Evolutionary conservation across 2,888 invertebrate species (phyloP).

Genomic region (Epiblema foenella): DNA sequence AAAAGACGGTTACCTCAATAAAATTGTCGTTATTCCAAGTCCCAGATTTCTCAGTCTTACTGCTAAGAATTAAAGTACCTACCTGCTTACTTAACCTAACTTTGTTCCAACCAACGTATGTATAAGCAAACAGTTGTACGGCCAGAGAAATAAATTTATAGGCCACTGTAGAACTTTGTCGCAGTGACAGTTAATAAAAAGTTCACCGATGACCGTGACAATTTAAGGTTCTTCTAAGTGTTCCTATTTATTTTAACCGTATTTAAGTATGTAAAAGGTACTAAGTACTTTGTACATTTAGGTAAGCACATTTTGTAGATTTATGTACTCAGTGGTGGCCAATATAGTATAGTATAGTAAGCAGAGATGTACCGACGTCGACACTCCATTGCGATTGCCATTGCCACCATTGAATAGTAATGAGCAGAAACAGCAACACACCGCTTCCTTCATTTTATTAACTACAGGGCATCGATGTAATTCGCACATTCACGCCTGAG

Average conservation of each 20-base stretch:
- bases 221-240: not conserved
- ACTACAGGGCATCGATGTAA: constrained; percentile 46
- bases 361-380: constrained; percentile 50
- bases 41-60: not conserved
- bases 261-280: not conserved
- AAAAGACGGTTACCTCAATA: constrained; percentile 35
- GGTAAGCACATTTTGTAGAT: not conserved
- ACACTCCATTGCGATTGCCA: constrained; percentile 64
- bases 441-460: constrained; percentile 50
- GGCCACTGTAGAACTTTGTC: not conserved
- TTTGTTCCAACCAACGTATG: not conserved
- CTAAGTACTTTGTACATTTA: too few relatives aligned
- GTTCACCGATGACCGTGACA: not conserved
- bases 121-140: too few relatives aligned
- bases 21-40: constrained; percentile 17
- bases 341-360: constrained; percentile 6
- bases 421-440: constrained; percentile 57
- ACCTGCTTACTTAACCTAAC: not conserved
- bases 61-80: not conserved
- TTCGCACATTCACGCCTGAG: constrained; percentile 53
- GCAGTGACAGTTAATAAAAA: not conserved
- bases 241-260: not conserved
- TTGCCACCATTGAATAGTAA: constrained; percentile 73
- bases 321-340: constrained; percentile 10
- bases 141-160: not conserved